phyloP scores from a whole-genome alignment of 2,888 invertebrate species.

The Noctua pronuba region DNA sequence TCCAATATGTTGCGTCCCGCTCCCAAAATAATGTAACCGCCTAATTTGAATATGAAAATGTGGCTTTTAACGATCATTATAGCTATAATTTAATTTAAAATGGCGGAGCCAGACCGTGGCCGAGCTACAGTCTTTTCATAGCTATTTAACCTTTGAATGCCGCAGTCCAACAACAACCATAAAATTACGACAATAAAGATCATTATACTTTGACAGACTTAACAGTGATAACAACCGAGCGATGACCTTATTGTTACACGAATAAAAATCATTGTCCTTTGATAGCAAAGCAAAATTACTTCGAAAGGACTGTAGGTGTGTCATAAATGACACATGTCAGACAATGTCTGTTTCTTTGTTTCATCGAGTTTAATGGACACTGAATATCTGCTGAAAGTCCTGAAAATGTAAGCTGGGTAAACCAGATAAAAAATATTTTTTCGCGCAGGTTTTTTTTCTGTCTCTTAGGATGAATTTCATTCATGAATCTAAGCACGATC shows the following conservation, averaged over 20 bases:
- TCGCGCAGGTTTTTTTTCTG: background rate
- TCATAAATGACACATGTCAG: conserved; percentile 16
- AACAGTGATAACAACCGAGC: background rate
- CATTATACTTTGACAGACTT: background rate
- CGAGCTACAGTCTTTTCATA: background rate
- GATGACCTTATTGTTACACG: background rate
- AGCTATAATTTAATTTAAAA: conserved; percentile 43
- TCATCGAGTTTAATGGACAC: background rate
- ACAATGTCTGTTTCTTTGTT: conserved; percentile 3
- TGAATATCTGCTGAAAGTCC: background rate
- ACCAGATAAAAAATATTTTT: background rate
- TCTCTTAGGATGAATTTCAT: background rate
- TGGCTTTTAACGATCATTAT: conserved; percentile 30
- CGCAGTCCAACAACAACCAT: background rate
- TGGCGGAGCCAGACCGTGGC: background rate
- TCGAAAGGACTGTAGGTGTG: background rate
- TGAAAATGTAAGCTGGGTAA: background rate
- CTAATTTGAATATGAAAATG: conserved; percentile 50
- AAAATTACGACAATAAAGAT: background rate
- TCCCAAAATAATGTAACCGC: conserved; percentile 14
- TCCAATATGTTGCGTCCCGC: background rate
- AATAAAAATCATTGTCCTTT: background rate
- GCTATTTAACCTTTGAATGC: background rate
- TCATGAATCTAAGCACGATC: background rate
- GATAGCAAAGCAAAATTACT: background rate